Evolutionary conservation across 2,888 invertebrate species (phyloP).

Genomic region (Camponotus fellah): DNA sequence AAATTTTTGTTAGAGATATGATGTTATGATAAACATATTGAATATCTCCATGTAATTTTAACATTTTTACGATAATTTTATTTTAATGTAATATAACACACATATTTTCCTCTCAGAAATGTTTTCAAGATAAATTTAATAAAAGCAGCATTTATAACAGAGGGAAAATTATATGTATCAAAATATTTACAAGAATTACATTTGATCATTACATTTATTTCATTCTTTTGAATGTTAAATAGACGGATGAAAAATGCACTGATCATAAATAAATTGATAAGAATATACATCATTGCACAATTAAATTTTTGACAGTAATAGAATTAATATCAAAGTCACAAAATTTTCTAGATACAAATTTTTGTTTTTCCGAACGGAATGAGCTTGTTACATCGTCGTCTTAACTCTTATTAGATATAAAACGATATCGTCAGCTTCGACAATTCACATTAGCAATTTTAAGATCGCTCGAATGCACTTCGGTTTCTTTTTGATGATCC

Average conservation of each 20-base stretch:
- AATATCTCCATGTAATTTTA: slow-evolving; percentile 13
- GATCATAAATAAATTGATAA: not conserved
- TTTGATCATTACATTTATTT: not conserved
- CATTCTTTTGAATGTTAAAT: not conserved
- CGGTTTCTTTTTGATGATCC: slow-evolving; percentile 31
- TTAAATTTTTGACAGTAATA: not conserved
- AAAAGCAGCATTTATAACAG: not conserved
- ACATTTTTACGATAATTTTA: not conserved
- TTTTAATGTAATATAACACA: not conserved
- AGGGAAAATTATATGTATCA: not conserved
- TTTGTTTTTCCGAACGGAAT: not conserved
- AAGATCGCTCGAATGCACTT: not conserved
- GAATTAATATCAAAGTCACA: slow-evolving; percentile 1
- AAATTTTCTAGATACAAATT: not conserved
- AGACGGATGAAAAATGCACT: not conserved
- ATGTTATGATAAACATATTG: not conserved
- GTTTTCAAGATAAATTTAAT: not conserved
- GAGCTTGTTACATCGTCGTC: not conserved
- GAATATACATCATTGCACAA: not conserved
- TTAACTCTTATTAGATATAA: not conserved
- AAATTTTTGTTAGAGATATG: not conserved
- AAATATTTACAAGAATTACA: not conserved
- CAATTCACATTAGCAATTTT: slow-evolving; percentile 37
- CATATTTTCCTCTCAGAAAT: not conserved
- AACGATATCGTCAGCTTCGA: slow-evolving; percentile 24